Conservation (phyloP, 2,888 invertebrate genomes). For the Parasteatoda lunata region DNA sequence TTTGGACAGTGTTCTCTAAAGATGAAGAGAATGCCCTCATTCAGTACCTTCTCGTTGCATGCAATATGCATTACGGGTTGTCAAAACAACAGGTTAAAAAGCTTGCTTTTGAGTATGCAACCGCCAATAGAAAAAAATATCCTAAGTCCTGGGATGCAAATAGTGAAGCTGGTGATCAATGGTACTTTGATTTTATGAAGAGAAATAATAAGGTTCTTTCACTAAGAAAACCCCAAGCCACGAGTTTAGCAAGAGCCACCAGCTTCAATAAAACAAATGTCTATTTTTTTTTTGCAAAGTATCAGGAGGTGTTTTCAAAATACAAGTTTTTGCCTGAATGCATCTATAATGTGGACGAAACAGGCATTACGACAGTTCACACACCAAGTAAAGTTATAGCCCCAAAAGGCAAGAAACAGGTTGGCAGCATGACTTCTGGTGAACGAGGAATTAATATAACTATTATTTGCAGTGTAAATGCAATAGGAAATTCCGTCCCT, state of each 20-base stretch:
- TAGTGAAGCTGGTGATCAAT: conserved; percentile 32
- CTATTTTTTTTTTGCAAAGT: conserved; percentile 24
- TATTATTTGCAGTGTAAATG: conserved; percentile 71
- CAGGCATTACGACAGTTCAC: conserved; percentile 31
- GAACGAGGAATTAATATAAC: conserved; percentile 31
- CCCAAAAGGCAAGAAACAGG: conserved; percentile 33
- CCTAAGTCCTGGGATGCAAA: conserved; percentile 27
- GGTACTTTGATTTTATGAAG: conserved; percentile 38
- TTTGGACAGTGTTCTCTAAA: too few species aligned
- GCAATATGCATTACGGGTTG: too few species aligned
- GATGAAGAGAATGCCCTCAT: too few species aligned
- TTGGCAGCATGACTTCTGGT: conserved; percentile 32
- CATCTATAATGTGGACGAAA: conserved; percentile 41
- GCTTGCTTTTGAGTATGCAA: conserved; percentile 33
- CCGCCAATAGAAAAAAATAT: conserved; percentile 29
- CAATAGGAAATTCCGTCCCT: conserved; percentile 73
- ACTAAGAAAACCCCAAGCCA: conserved; percentile 26
- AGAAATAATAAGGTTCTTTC: conserved; percentile 31
- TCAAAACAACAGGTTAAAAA: conserved; percentile 27
- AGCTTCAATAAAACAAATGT: conserved; percentile 34
- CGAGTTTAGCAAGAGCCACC: conserved; percentile 35
- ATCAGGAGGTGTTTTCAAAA: conserved; percentile 11
- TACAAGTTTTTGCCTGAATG: conserved; percentile 29
- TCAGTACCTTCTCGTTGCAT: too few species aligned
- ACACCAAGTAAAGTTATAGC: conserved; percentile 12